Base-by-base conservation (phyloP, 1,140 invertebrate species). In the Drosophila varians region DNA sequence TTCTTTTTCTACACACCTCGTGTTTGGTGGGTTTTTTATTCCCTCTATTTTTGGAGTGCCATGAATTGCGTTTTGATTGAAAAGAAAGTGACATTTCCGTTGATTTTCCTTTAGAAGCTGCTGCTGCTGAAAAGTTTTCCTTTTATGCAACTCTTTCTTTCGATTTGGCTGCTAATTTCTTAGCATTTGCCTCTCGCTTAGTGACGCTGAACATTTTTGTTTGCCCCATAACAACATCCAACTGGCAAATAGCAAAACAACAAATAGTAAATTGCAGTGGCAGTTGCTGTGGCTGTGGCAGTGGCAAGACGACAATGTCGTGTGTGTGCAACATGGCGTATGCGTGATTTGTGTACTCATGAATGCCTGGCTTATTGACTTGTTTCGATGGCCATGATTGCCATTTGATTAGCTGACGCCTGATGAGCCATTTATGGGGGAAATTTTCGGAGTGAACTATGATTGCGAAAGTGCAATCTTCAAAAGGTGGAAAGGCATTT, bases 21-120 rank as follows among this genome's bases (percentile, higher is more conserved):
- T 73, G 72, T 73, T 54, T 58, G 38, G 48, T 73, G 1, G 8
- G 23, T 43, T 48, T 40, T 14, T 12, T 34, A 23, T 28, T 56
- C 28, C 28, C 28, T 64, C 48, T 61, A 49, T 69, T 76, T 79
- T 87, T 82, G 53, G 77, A 87, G 82, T 87, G 74, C 73, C 82
- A 77, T 87, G 82, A 87, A 87, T 87, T 87, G 82, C 82, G 83
- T 87, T 87, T 87, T 87, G 82, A 87, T 87, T 87, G 82, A 87
- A 87, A 87, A 87, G 82, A 87, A 87, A 87, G 82, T 87, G 82
- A 87, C 82, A 87, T 87, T 87, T 87, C 82, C 82, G 82, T 57
- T 87, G 82, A 84, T 80, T 84, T 84, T 66, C 62, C 80, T 74
- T 76, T 72, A 43, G 45, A 66, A 57, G 69, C 21, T 48, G 26